phyloP scores from a whole-genome alignment of 2,797 vertebrate genomes.

The Silurus lanzhouensis region DNA sequence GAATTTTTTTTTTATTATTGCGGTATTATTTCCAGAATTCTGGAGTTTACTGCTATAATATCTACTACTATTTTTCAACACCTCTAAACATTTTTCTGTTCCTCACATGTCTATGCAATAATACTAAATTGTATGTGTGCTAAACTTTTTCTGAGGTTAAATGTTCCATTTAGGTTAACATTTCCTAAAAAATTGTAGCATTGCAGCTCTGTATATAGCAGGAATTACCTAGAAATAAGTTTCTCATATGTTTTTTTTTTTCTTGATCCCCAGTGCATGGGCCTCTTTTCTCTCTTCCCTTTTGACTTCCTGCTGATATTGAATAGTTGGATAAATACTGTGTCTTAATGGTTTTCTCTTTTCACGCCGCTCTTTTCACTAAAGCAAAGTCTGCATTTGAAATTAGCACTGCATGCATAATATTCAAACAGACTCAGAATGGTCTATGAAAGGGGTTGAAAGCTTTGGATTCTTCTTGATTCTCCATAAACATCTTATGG shows the following conservation, averaged over 20 bases:
- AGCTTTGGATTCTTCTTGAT: slow-evolving; percentile 52
- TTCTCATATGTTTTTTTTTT: not conserved
- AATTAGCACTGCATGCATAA: slow-evolving; percentile 65
- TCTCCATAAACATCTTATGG: slow-evolving; percentile 50
- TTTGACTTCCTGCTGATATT: slow-evolving; percentile 51
- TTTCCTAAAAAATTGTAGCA: not conserved
- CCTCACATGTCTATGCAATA: not conserved
- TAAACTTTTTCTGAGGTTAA: not conserved
- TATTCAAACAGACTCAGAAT: slow-evolving; percentile 55
- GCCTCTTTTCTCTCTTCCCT: slow-evolving; percentile 51
- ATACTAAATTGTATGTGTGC: not conserved
- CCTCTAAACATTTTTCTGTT: not conserved
- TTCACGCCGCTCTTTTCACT: slow-evolving; percentile 48
- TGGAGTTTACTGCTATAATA: too few relatives aligned
- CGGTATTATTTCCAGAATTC: too few relatives aligned
- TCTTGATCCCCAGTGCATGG: slow-evolving; percentile 49
- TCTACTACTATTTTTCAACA: not conserved
- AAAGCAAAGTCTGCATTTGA: slow-evolving; percentile 67
- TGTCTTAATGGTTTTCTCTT: slow-evolving; percentile 62
- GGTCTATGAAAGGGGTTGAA: slow-evolving; percentile 53
- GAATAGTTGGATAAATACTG: slow-evolving; percentile 59
- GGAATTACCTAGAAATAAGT: not conserved
- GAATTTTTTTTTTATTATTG: too few relatives aligned
- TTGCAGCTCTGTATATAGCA: not conserved
- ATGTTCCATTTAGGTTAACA: not conserved